These are phyloP conservation scores for Polyommatus iphigenia DNA, from an alignment of 2,888 invertebrate genomes.

Conservation along the genomic window DNA sequence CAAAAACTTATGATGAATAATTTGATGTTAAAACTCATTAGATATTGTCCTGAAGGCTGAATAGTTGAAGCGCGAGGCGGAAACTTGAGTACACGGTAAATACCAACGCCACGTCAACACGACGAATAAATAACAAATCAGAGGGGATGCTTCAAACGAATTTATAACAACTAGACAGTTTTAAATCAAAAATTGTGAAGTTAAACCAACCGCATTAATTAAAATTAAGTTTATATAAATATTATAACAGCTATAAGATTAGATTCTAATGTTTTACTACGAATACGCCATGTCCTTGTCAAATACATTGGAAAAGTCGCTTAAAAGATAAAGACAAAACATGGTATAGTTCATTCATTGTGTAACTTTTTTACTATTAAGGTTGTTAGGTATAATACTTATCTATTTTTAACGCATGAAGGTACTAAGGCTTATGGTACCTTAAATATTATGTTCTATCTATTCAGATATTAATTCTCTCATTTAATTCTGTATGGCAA, in stretches of 20 bases:
- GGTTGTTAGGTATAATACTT: neutral
- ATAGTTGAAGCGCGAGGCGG: neutral
- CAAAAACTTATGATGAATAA: neutral
- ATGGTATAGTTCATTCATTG: no score
- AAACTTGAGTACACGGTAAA: conserved; percentile 11
- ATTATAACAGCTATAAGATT: no score
- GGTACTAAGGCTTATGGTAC: neutral
- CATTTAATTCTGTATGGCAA: neutral
- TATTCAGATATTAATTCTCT: neutral
- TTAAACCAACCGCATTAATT: no score
- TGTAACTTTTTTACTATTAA: neutral
- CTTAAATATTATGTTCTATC: neutral
- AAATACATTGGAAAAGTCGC: no score
- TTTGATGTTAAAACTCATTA: neutral
- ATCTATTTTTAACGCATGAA: neutral
- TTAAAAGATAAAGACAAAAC: no score
- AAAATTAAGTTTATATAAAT: no score
- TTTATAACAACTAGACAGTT: neutral
- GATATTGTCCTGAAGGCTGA: conserved; percentile 13
- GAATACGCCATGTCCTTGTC: no score
- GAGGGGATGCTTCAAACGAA: neutral
- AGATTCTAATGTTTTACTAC: no score
- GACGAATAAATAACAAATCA: neutral
- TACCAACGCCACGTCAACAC: neutral
- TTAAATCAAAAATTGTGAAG: neutral